Base-by-base conservation (phyloP, 1,140 invertebrate genomes). In the Bombus haemorrhoidalis region DNA sequence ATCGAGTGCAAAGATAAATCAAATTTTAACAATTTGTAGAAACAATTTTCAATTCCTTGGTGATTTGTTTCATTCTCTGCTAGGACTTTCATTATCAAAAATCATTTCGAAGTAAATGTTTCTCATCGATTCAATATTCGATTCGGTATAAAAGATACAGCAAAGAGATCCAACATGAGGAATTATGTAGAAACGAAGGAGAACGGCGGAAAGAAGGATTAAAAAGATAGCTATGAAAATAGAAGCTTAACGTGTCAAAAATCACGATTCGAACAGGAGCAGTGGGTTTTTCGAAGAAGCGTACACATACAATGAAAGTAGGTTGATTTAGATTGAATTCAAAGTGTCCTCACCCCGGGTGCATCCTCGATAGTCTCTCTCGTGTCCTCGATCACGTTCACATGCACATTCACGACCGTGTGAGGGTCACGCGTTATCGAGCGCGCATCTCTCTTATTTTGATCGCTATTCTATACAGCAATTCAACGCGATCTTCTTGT, bases 281-380 rank as follows among this genome's bases (percentile, higher is more conserved):
- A 72, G 5, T 32, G n/a, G 47, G 41, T 59, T 81, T 83, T 88
- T 76, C 74, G 69, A 81, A 71, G 74, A 22, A 59, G 37, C 74
- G 4, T 25, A 28, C 57, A 32, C 41, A 73, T 68, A 37, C 80
- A 41, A 83, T 53, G 64, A 82, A 89, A 89, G 72, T 86, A 39
- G 76, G 83, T 89, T 89, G 80, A 89, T 89, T 89, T 89, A 83
- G 71, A 89, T 89, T 81, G 84, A 69, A 83, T 89, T 86, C 88
- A 62, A 86, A 80, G 43, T 39, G 37, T 86, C 64, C 47, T 69
- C 25, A 28, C 28, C 47, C 10, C 59, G 28, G 34, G 13, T n/a
- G 72, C 37, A 9, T 22, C 34, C 62, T 57, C 37, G n/a, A 47
- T 57, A n/a, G 37, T 39, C 59, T 71, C 32, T 81, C 43, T 68